phyloP scores from a whole-genome alignment of 2,888 invertebrate species.

The Sepioteuthis lessoniana region DNA sequence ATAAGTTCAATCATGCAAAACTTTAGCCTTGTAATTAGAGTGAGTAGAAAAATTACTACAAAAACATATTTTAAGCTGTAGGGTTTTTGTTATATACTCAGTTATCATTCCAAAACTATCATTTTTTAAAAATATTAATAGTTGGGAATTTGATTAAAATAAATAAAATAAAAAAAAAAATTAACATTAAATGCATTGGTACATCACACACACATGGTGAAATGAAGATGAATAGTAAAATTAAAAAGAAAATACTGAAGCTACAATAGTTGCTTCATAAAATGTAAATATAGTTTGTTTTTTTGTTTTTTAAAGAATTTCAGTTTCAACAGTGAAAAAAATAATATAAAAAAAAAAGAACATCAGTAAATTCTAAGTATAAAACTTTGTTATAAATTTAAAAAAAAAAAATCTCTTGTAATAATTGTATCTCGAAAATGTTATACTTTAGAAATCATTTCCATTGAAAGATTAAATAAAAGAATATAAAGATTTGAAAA shows the following conservation, averaged over 20 bases:
- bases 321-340: neutral
- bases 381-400: no score
- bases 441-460: no score
- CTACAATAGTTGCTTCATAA: neutral
- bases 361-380: no score
- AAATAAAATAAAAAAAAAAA: neutral
- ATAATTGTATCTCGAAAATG: no score
- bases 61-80: no score
- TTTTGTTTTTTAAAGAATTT: neutral
- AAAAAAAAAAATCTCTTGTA: no score
- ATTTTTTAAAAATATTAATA: neutral
- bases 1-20: no score
- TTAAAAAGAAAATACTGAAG: neutral
- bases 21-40: no score
- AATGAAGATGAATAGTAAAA: neutral
- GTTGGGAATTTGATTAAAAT: neutral
- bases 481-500: no score
- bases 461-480: no score
- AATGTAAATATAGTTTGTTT: neutral
- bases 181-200: neutral
- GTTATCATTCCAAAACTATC: neutral
- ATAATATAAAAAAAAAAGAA: neutral
- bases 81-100: neutral
- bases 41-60: no score
- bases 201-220: no score